A percentile compares a stretch with the other conserved stretches of the same genome.
phyloP scores from a whole-genome alignment of 2,888 invertebrate genomes.

The Therioaphis trifolii region DNA sequence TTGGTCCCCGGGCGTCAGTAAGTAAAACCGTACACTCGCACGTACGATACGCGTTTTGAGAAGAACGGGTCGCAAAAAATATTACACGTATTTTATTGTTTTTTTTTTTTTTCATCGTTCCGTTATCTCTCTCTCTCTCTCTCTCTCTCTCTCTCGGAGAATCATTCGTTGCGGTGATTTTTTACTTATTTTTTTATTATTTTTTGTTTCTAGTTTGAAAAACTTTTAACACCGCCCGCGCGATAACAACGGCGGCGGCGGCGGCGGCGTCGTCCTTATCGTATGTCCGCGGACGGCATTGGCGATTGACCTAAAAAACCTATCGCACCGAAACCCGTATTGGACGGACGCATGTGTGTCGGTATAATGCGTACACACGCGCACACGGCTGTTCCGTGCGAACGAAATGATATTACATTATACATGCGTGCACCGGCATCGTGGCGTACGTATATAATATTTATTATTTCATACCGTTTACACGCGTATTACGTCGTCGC shows the following conservation, averaged over 20 bases:
- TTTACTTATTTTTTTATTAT: too few relatives aligned
- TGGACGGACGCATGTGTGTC: neutral
- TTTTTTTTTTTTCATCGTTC: neutral
- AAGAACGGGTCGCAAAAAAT: neutral
- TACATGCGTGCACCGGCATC: neutral
- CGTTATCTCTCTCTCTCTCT: neutral
- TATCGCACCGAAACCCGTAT: slow-evolving; percentile 15
- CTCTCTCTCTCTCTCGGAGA: neutral
- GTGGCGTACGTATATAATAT: neutral
- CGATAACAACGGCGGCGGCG: neutral
- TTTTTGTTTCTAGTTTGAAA: neutral
- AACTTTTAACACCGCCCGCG: neutral
- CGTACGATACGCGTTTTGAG: neutral
- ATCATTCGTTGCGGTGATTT: neutral
- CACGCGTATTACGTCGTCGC: neutral
- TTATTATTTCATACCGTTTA: too few relatives aligned
- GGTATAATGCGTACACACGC: too few relatives aligned
- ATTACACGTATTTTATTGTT: too few relatives aligned
- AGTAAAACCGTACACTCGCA: neutral
- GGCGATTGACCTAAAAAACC: slow-evolving; percentile 52
- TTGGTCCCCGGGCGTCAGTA: neutral
- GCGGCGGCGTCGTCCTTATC: slow-evolving; percentile 33
- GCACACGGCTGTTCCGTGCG: neutral
- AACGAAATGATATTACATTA: neutral
- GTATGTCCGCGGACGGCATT: slow-evolving; percentile 14